Conservation (phyloP, 2,113 vertebrate genomes). For the Gymnogyps californianus region DNA sequence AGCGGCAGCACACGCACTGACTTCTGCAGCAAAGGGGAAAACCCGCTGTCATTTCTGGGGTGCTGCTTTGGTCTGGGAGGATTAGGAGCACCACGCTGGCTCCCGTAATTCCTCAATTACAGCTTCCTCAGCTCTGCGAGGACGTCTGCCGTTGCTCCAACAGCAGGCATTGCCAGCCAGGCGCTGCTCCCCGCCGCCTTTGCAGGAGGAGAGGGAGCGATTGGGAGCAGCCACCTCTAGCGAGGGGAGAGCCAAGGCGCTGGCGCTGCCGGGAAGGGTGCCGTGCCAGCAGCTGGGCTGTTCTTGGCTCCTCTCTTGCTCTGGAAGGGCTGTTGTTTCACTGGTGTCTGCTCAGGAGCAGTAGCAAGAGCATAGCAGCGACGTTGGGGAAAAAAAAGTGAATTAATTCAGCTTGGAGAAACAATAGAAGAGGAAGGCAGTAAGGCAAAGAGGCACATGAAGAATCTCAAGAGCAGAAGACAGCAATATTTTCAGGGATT, state of each 20-base stretch:
- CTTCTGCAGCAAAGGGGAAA: not conserved
- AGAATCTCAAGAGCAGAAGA: slow-evolving; percentile 66
- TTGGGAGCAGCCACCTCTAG: not conserved
- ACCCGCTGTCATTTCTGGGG: not conserved
- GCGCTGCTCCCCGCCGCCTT: not conserved
- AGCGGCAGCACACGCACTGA: rapidly evolving
- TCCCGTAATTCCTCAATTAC: not conserved
- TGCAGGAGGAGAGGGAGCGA: not conserved
- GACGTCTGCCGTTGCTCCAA: not conserved
- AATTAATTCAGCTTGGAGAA: slow-evolving; percentile 65
- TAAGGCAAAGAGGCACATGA: slow-evolving; percentile 64
- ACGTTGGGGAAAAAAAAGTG: not conserved
- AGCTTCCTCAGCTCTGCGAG: not conserved
- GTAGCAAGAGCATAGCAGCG: not conserved
- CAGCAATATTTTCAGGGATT: slow-evolving; percentile 63
- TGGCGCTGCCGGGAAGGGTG: not conserved
- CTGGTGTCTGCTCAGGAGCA: not conserved
- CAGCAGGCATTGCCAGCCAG: not conserved
- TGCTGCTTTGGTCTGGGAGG: not conserved
- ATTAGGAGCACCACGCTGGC: not conserved
- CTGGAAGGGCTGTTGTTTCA: not conserved
- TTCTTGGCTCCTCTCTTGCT: not conserved
- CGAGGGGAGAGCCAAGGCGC: not conserved
- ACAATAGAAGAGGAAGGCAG: slow-evolving; percentile 59
- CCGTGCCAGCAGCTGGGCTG: not conserved